Evolutionary conservation across 35 echinoderm and acorn worm species (phyloP), one percentile per base, ranked within the genome.

Genomic region (Stichopus chloronotus): DNA sequence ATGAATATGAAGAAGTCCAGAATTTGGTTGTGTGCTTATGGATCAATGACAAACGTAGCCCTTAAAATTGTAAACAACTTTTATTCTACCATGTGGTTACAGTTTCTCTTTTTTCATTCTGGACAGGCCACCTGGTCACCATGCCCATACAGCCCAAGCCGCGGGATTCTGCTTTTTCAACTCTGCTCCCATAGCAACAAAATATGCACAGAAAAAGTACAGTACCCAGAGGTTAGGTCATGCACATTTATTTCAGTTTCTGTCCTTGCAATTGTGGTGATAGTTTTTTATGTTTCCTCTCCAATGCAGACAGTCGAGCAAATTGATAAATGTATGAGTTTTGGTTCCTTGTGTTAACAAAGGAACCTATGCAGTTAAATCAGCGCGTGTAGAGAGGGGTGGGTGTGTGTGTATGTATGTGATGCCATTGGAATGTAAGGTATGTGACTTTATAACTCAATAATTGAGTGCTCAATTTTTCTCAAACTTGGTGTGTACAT

Each of bases 141-240:
- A 99, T 94, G 97, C 97, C 83, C 95, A 95, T 43, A 21, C 17
- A 21, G 56, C 91, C 22, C 78, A 53, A 5, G 89, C 95, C 8
- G 90, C 92, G 92, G 97, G 97, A 52, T 99, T 99, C 80, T 99
- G 97, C 56, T 95, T 99, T 63, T 99, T 99, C 91, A 99, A 99
- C 90, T 92, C 88, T 80, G 95, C 94, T 83, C 95, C 97, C 16
- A 83, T 99, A 63, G 97, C 95, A 59, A 93, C 95, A 14, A 93
- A 87, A 82, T 96, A 99, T 92, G 97, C 97, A 57, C 94, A 95
- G 85, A 86, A 94, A 25, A 94, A 95, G 22, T 95, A 81, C 81
- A 93, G 86, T 53, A 63, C 87, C 4, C 88, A 94, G 91, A 95
- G 96, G 96, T 95, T 93, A 87, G 43, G 30, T 43, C 30, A 1